Evolutionary conservation across 2,888 invertebrate genomes (phyloP).

Genomic region (Apantesis nais): DNA sequence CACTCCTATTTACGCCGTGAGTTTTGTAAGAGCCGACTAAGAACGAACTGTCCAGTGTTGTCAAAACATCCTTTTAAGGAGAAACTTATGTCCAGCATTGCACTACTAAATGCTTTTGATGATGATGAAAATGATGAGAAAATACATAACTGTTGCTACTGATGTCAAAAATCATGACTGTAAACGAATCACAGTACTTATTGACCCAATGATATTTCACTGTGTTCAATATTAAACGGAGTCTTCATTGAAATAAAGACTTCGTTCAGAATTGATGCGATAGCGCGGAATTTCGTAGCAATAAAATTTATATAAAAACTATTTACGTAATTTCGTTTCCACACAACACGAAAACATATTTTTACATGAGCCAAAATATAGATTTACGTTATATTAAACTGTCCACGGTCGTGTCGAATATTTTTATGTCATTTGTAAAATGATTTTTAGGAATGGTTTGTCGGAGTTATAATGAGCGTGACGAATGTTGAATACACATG

Average conservation of each 20-base stretch:
- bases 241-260: neutral
- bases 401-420: slow-evolving; percentile 2
- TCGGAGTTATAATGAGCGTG: neutral
- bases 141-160: too few relatives aligned
- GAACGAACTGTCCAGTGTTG: too few relatives aligned
- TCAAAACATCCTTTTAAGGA: too few relatives aligned
- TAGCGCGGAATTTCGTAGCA: slow-evolving; percentile 1
- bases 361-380: slow-evolving; percentile 6
- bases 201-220: neutral
- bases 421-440: slow-evolving; percentile 1
- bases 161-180: neutral
- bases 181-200: neutral
- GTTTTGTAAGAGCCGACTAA: too few relatives aligned
- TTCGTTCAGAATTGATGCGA: neutral
- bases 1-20: too few relatives aligned
- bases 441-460: neutral
- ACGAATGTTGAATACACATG: neutral
- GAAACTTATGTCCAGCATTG: too few relatives aligned
- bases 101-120: too few relatives aligned
- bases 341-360: slow-evolving; percentile 1
- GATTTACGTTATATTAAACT: slow-evolving; percentile 9
- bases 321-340: neutral
- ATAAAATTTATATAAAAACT: slow-evolving; percentile 11
- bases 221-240: too few relatives aligned
- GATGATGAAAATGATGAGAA: too few relatives aligned